A percentile compares a stretch with the other conserved stretches of the same genome.
Evolutionary conservation across 2,113 vertebrate species (phyloP).

Genomic region (Gobio gobio): DNA sequence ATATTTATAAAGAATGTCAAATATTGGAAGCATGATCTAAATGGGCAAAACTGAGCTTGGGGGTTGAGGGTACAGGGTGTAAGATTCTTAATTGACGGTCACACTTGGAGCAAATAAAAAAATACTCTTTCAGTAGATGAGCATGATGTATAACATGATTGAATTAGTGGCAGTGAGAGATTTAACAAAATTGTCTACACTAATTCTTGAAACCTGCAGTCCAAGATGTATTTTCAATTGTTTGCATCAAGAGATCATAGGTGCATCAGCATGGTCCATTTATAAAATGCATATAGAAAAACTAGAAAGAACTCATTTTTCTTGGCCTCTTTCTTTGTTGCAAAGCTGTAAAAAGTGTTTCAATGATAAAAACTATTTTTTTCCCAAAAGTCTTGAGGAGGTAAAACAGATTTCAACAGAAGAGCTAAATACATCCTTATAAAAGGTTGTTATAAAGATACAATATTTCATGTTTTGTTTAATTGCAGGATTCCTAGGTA

Average conservation of each 20-base stretch:
- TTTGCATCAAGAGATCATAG: conserved; percentile 48
- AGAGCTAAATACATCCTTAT: conserved; percentile 37
- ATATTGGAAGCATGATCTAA: neutral
- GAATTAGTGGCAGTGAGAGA: conserved; percentile 41
- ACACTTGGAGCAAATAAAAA: neutral
- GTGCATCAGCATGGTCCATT: conserved; percentile 51
- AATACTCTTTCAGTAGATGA: neutral
- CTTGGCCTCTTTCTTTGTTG: conserved; percentile 53
- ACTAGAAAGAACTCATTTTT: conserved; percentile 48
- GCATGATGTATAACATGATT: neutral
- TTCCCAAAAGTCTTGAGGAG: conserved; percentile 67
- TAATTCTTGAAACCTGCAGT: conserved; percentile 46
- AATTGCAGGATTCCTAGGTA: conserved; percentile 44
- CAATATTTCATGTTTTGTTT: conserved; percentile 50
- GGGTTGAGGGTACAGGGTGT: neutral
- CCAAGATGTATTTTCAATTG: conserved; percentile 39
- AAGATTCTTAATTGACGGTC: neutral
- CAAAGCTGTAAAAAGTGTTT: conserved; percentile 66
- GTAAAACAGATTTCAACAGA: conserved; percentile 68
- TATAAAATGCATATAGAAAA: conserved; percentile 67
- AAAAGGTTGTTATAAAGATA: conserved; percentile 52
- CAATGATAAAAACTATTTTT: conserved; percentile 58
- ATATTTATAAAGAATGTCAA: neutral
- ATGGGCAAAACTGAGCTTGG: neutral
- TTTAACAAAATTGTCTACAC: conserved; percentile 46